Evolutionary conservation across 1,140 invertebrate species (phyloP).

Genomic region (Oncopodura yosiiana): DNA sequence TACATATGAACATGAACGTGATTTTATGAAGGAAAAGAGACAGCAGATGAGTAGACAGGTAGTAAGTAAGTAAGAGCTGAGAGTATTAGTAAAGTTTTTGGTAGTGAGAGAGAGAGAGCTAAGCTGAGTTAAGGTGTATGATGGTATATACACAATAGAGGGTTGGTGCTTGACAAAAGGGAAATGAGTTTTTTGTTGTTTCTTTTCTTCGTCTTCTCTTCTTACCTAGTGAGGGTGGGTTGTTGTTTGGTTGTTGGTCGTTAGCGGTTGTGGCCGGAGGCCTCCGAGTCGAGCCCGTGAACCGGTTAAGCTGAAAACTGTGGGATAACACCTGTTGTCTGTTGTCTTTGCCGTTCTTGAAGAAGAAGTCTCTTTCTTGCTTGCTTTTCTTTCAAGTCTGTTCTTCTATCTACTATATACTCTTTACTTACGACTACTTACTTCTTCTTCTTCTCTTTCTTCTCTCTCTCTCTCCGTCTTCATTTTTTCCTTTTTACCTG

Average conservation of each 20-base stretch:
- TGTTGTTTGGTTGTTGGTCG: slow-evolving; percentile 34
- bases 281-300: slow-evolving; percentile 14
- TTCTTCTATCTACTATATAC: background rate
- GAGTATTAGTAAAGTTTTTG: background rate
- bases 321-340: slow-evolving; percentile 36
- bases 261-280: slow-evolving; percentile 35
- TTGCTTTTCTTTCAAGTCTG: slow-evolving; percentile 9
- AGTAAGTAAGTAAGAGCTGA: too few relatives aligned
- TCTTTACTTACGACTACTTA: background rate
- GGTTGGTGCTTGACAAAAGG: slow-evolving; percentile 34
- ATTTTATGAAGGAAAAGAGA: too few relatives aligned
- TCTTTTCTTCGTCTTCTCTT: background rate
- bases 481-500: background rate
- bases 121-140: too few relatives aligned
- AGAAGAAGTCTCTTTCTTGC: background rate
- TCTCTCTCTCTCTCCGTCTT: background rate
- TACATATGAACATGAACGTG: background rate
- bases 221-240: slow-evolving; percentile 32
- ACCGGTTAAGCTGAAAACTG: slow-evolving; percentile 30
- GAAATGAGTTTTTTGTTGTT: slow-evolving; percentile 34
- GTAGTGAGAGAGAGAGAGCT: background rate
- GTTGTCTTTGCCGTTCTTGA: slow-evolving; percentile 7
- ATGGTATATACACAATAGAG: slow-evolving; percentile 31
- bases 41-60: too few relatives aligned
- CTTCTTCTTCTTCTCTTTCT: background rate